Percentiles rank a stretch among this genome's conserved stretches.
phyloP scores from a whole-genome alignment of 2,888 invertebrate species.

The Ferdinandea cuprea region DNA sequence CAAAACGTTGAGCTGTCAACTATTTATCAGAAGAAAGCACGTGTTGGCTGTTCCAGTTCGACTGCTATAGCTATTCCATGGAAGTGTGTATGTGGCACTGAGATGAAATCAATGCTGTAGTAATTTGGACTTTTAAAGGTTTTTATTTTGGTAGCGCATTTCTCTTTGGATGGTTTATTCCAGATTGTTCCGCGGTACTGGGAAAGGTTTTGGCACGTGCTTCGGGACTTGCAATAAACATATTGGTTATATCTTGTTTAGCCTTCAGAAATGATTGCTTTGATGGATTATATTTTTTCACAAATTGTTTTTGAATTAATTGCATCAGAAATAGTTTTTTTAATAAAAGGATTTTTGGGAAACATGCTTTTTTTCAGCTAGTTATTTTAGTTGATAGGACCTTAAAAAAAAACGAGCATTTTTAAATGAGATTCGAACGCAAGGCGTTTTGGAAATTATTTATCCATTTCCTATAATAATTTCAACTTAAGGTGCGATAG shows the following conservation, averaged over 20 bases:
- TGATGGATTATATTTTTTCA: background rate
- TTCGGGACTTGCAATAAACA: conserved; percentile 14
- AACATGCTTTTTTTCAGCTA: too few relatives aligned
- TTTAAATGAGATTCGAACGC: too few relatives aligned
- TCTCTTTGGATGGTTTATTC: conserved; percentile 41
- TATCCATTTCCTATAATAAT: too few relatives aligned
- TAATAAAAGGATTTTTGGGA: too few relatives aligned
- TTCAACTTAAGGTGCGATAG: too few relatives aligned
- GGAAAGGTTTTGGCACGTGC: conserved; percentile 56
- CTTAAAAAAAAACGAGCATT: too few relatives aligned
- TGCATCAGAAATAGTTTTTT: too few relatives aligned
- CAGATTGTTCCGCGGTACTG: conserved; percentile 25
- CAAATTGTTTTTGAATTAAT: too few relatives aligned
- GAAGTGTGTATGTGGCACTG: conserved; percentile 12
- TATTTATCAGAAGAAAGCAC: conserved; percentile 55
- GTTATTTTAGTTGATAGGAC: too few relatives aligned
- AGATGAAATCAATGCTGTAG: conserved; percentile 17
- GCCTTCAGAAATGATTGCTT: conserved; percentile 28
- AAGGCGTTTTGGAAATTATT: too few relatives aligned
- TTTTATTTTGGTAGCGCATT: conserved; percentile 40
- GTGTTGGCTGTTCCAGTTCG: conserved; percentile 59
- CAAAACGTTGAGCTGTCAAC: conserved; percentile 17
- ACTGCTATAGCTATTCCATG: conserved; percentile 2
- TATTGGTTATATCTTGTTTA: conserved; percentile 19
- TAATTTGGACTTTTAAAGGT: conserved; percentile 2